Evolutionary conservation across 2,888 invertebrate species (phyloP), one percentile per base, ranked within the genome.

Genomic region (Dysmachus trigonus): DNA sequence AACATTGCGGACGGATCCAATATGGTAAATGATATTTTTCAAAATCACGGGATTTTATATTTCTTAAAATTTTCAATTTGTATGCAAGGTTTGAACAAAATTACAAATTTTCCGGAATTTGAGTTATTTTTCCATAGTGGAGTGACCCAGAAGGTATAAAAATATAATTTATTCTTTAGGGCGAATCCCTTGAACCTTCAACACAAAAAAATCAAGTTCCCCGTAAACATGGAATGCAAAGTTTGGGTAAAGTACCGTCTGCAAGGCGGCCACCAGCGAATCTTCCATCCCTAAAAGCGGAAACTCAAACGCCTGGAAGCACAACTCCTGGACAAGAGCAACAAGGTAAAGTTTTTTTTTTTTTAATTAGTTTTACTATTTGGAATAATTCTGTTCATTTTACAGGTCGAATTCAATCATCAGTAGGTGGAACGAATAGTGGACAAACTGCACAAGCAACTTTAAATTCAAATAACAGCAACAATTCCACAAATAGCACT

Each of bases 191-290:
- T 91, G 97, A 97, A 93, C 96, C 96, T 91, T 96, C 96, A 91
- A 96, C 96, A 93, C 96, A 96, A 91, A 97, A 97, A 93, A 96
- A 95, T 93, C 95, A 96, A 94, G 95, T 96, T 93, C 96, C 96
- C 92, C 97, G 97, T 93, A 98, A 98, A 95, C 98, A 99, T 98
- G 99, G 99, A 95, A 97, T 99, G 96, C 99, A 99, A 96, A 97
- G 96, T 94, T 96, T 99, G 96, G 99, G 99, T 94, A 99, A 99
- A 95, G 97, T 99, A 94, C 97, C 97, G 93, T 97, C 97, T 93
- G 97, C 98, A 93, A 96, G 99, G 94, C 96, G 99, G 93, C 99
- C 99, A 93, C 99, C 99, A 93, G 98, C 98, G 92, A 98, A 99
- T 94, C 94, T 99, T 93, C 99, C 99, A 92, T 99, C 99, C 95